phyloP scores from a whole-genome alignment of 1,140 invertebrate species.

The Diabrotica undecimpunctata region DNA sequence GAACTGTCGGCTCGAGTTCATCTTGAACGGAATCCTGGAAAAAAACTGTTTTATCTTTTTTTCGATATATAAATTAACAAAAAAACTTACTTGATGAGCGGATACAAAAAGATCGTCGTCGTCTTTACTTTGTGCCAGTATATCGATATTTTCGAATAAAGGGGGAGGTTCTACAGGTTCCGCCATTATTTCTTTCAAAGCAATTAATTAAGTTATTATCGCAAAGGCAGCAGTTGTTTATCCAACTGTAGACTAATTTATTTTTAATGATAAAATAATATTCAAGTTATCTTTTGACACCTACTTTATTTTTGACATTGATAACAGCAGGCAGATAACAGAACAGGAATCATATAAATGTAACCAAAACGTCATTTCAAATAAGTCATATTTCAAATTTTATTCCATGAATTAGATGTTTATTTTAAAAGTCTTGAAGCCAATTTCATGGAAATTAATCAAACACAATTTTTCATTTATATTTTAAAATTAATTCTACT shows the following conservation, averaged over 20 bases:
- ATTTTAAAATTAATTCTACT: too few species aligned
- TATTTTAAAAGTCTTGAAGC: too few species aligned
- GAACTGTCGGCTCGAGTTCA: too few species aligned
- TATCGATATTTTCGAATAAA: conserved; percentile 65
- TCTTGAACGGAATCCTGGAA: too few species aligned
- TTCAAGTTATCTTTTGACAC: not conserved
- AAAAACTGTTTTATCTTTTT: not conserved
- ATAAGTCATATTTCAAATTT: not conserved
- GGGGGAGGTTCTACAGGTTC: conserved; percentile 63
- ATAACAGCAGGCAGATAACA: too few species aligned
- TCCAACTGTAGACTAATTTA: not conserved
- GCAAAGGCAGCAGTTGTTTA: not conserved
- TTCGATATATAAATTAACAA: not conserved
- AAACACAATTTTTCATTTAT: too few species aligned
- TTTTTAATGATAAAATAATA: not conserved
- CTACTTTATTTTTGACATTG: not conserved
- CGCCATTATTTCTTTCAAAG: conserved; percentile 10
- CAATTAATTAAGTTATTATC: not conserved
- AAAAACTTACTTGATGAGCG: conserved; percentile 64
- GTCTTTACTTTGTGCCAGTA: conserved; percentile 60
- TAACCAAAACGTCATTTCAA: not conserved
- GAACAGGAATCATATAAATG: too few species aligned
- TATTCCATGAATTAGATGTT: not conserved
- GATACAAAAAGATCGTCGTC: conserved; percentile 77
- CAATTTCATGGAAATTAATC: too few species aligned